Evolutionary conservation across 92 coral and sea anemone species (phyloP), one percentile per base, ranked within the genome.

Genomic region (Pocillopora meandrina): DNA sequence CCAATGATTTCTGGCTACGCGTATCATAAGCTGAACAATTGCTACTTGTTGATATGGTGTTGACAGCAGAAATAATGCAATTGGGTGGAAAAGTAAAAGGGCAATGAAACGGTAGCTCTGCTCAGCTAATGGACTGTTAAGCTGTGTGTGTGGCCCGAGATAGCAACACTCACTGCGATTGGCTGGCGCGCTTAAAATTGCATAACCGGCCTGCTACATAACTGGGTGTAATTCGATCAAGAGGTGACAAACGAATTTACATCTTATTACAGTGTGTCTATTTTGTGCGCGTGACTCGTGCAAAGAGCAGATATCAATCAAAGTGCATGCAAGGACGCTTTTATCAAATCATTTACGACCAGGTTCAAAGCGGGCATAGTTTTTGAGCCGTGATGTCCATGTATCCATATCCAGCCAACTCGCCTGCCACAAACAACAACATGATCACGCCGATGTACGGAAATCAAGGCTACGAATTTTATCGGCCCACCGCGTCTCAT

Each of bases 101-200:
- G 80, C 91, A 87, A 89, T 90, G 95, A 87, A 90, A 91, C 81
- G 86, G 85, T 65, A 67, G 84, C 94, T 80, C 86, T 76, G 88
- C 69, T 74, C 66, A 85, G 91, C 77, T 88, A 93, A 93, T 88
- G 88, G 86, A 88, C 80, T 84, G 69, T 20, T 47, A 64, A 86
- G 42, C 92, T 91, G 99, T 93, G 99, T 97, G 99, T 94, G 98
- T 42, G 99, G 88, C 99, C 10, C 62, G 62, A 83, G 93, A 86
- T 85, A 84, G 94, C 91, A 68, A 91, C 87, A 75, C 87, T 56
- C 16, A 23, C 47, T 73, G 90, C 89, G 89, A 97, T 97, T 97
- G 99, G 99, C 76, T 75, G 68, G 63, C 65, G 57, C 63, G 66
- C 16, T 75, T 8, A 20, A 90, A 87, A 90, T 88, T 92, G 92